Evolutionary conservation across 2,113 vertebrate species (phyloP), one percentile per base, ranked within the genome.

Genomic region (Megaceryle maxima): DNA sequence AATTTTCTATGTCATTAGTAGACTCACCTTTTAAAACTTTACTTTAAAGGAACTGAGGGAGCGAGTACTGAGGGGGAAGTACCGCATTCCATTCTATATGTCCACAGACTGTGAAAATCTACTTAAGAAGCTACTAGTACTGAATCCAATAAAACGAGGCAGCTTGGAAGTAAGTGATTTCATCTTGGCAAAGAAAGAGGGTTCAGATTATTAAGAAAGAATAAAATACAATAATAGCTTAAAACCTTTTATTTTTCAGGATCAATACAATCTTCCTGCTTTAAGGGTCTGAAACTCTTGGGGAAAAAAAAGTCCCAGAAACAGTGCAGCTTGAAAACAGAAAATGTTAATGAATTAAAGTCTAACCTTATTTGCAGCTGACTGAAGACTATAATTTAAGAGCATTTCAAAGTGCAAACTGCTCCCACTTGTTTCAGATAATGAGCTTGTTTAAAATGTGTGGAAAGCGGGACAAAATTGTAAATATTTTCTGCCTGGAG

Each of bases 31-130:
- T 63, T 67, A 35, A 66, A 96, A 94, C 69, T 70, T 64, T 55
- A 5, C 83, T 82, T 82, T 83, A 43, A 85, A 99, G 99, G 99
- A 99, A 94, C 98, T 99, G 77, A 98, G 99, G 94, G 99, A 99
- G 92, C 98, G 99, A 73, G 99, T 99, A 53, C 97, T 99, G 66
- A 97, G 99, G 33, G 99, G 99, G 62, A 99, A 99, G 96, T 99
- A 99, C 92, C 99, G 99, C n/a, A 99, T 99, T 95, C 99, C 99
- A 4, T 99, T 99, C 98, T 99, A 99, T 87, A 99, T 99, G 99
- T 99, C 99, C 96, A 99, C 99, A 74, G 99, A 99, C 99, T 99
- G 99, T 98, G 99, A 99, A 98, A 99, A 99, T 97, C 98, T 99
- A 14, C 99, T 99, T 67, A 99, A 99, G 98, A 99, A 99, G 89